Evolutionary conservation across 2,113 vertebrate species (phyloP).

Genomic region (Condylura cristata): DNA sequence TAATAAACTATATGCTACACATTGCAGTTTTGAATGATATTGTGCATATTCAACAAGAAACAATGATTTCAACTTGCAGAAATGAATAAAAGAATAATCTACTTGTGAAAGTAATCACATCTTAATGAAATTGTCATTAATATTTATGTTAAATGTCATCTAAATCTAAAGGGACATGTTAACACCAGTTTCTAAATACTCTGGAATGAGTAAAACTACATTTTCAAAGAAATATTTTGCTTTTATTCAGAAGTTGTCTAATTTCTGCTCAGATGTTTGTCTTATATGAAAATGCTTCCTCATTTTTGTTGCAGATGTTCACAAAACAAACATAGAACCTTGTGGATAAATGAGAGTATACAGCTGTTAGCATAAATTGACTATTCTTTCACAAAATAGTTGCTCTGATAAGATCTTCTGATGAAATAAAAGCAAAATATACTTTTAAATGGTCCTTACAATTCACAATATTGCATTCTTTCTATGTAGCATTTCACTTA

Average conservation of each 20-base stretch:
- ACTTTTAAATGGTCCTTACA: neutral
- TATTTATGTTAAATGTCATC: constrained; percentile 78
- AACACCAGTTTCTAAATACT: constrained; percentile 61
- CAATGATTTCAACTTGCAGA: constrained; percentile 41
- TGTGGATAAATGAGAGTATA: constrained; percentile 66
- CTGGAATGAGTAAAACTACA: constrained; percentile 62
- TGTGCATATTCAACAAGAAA: constrained; percentile 57
- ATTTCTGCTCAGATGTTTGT: constrained; percentile 74
- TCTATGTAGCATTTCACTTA: neutral
- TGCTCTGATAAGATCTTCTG: constrained; percentile 64
- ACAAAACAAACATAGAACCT: constrained; percentile 68
- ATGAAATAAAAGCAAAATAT: constrained; percentile 59
- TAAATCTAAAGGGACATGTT: constrained; percentile 74
- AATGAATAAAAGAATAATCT: constrained; percentile 64
- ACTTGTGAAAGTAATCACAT: constrained; percentile 70
- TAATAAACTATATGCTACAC: constrained; percentile 59
- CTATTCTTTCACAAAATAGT: constrained; percentile 53
- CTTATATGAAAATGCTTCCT: constrained; percentile 77
- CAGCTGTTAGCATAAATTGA: constrained; percentile 71
- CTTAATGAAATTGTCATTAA: constrained; percentile 81
- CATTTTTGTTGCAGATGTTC: constrained; percentile 84
- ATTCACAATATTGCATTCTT: neutral
- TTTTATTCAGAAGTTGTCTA: constrained; percentile 77
- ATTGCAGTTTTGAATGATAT: constrained; percentile 57
- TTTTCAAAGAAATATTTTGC: constrained; percentile 73